Base-by-base conservation (phyloP, 1,140 invertebrate genomes). In the Pomacea maculata region DNA sequence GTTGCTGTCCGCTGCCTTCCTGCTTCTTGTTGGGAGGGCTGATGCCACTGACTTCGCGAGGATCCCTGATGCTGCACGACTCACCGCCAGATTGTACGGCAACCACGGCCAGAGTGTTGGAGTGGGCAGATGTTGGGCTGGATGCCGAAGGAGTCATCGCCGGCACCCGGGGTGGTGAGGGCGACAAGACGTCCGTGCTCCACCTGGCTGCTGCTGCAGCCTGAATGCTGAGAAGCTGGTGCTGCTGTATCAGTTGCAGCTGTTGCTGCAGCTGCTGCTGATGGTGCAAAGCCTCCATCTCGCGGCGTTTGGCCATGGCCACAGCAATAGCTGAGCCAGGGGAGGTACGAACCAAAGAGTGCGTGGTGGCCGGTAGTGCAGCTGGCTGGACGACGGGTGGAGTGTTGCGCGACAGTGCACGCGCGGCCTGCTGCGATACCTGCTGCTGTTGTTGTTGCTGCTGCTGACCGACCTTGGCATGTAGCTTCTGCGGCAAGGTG, bases 181-280 rank as follows among this genome's bases (percentile, higher is more conserved):
- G 15, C 15, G 29, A 34, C 7, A 65, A 0, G 45, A 65, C 63
- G n/a, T 29, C 10, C 3, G 52, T 12, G 17, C 1, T 75, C n/a
- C 63, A 77, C 17, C 63, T 17, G 64, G 75, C 75, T 29, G 57
- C 55, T 17, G 54, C 54, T 7, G 73, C 73, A 1, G 64, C 75
- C 11, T 65, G 75, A 10, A 67, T 45, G 75, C 52, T 77, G 25
- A 77, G 21, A 19, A 67, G 7, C 5, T 65, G 75, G 34, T 77
- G 75, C 75, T 77, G 75, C 67, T 25, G 11, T 1, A n/a, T 12
- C 29, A 25, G 67, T 45, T 64, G 64, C 64, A 65, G 63, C 6
- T 67, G 75, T 63, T 77, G 75, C 57, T 64, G 55, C 12, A 29
- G 75, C 57, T 63, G 75, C 75, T 76, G 73, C 21, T 75, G 73